These are phyloP conservation scores for Xiphias gladius DNA, from an alignment of 2,113 vertebrate genomes.

Conservation along the genomic window DNA sequence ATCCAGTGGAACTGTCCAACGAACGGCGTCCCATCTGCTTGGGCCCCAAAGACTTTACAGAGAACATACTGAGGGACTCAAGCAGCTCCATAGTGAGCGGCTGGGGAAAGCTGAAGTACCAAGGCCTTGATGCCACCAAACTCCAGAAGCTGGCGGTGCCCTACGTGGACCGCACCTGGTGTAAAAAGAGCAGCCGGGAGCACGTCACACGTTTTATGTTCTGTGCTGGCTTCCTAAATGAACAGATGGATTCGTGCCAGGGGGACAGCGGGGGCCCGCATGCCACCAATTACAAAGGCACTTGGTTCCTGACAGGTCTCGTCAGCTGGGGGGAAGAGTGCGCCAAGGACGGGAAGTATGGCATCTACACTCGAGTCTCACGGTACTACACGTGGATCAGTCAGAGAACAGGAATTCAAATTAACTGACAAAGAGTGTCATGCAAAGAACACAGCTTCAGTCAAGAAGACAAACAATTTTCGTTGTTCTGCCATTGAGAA, in stretches of 20 bases:
- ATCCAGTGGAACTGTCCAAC: conserved; percentile 81
- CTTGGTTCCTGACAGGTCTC: conserved; percentile 94
- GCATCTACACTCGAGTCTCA: conserved; percentile 92
- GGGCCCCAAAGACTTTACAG: conserved; percentile 89
- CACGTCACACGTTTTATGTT: conserved; percentile 91
- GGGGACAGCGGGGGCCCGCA: conserved; percentile 96
- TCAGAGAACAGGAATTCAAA: conserved; percentile 70
- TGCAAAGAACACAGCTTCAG: background rate
- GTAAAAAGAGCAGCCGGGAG: conserved; percentile 87
- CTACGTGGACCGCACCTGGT: conserved; percentile 86
- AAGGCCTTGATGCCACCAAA: conserved; percentile 75
- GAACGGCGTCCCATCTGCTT: conserved; percentile 90
- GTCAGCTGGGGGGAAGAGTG: conserved; percentile 97
- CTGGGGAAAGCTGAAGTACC: conserved; percentile 85
- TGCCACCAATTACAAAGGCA: conserved; percentile 84
- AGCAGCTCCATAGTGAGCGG: conserved; percentile 88
- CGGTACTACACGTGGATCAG: conserved; percentile 90
- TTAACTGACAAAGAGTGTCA: conserved; percentile 15
- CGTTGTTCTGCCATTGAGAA: background rate
- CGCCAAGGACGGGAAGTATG: conserved; percentile 90
- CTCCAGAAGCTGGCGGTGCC: conserved; percentile 91
- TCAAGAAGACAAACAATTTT: background rate
- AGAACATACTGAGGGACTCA: conserved; percentile 80
- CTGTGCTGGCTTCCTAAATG: conserved; percentile 87
- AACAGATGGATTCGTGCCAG: conserved; percentile 89